Percentiles rank a stretch among this genome's conserved stretches.
Evolutionary conservation across 2,888 invertebrate species (phyloP).

Genomic region (Clivina fossor): DNA sequence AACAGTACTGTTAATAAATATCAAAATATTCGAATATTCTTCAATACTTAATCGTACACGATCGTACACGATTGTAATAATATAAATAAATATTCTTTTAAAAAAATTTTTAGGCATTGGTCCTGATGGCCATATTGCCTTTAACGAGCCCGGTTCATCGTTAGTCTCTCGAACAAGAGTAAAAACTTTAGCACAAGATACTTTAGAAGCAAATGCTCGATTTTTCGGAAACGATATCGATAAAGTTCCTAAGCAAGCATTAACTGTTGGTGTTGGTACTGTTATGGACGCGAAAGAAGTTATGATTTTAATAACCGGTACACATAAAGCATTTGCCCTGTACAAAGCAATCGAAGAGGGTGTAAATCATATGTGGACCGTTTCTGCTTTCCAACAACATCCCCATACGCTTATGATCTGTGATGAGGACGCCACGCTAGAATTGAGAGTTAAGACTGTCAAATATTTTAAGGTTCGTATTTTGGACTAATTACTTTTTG

Average conservation of each 20-base stretch:
- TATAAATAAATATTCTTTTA: slow-evolving; percentile 11
- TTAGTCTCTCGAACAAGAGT: slow-evolving; percentile 93
- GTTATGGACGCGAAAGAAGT: slow-evolving; percentile 99
- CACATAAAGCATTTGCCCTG: slow-evolving; percentile 93
- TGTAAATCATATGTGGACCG: slow-evolving; percentile 99
- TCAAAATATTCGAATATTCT: no score
- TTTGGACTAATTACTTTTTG: no score
- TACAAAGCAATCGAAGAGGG: slow-evolving; percentile 99
- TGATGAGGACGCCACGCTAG: slow-evolving; percentile 96
- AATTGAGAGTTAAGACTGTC: slow-evolving; percentile 96
- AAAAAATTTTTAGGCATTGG: slow-evolving; percentile 86
- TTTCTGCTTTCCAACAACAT: slow-evolving; percentile 97
- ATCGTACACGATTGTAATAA: neutral
- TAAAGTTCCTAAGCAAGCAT: slow-evolving; percentile 92
- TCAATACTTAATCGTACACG: no score
- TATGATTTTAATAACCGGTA: slow-evolving; percentile 96
- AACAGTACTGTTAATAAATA: no score
- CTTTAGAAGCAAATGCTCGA: slow-evolving; percentile 94
- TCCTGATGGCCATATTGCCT: slow-evolving; percentile 99
- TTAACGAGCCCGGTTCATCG: slow-evolving; percentile 98
- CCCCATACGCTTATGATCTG: slow-evolving; percentile 89
- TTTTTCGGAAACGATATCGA: slow-evolving; percentile 94
- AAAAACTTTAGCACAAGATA: slow-evolving; percentile 95
- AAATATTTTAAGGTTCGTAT: slow-evolving; percentile 83
- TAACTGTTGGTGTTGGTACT: slow-evolving; percentile 98